Base-by-base conservation (phyloP, 2,113 vertebrate genomes). In the cat (Felis catus) region DNA sequence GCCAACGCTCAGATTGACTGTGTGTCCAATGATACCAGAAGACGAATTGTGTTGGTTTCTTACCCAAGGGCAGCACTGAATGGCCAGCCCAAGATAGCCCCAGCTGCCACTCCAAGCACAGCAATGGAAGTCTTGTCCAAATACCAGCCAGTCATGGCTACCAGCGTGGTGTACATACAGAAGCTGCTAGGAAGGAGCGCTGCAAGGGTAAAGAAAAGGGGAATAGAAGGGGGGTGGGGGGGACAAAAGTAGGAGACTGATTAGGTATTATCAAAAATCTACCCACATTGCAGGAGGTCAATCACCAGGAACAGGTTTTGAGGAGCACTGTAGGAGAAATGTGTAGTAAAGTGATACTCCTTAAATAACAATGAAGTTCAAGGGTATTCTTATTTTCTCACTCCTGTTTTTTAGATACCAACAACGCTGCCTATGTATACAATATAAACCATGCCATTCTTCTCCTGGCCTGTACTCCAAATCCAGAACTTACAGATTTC, bases 71-170 rank as follows among this genome's bases (percentile, higher is more conserved):
- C 99, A 45, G 98, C 99, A 39, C 99, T 99, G 98, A 99, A 99
- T 0, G 99, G 99, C 99, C 99, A 99, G 94, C 99, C 99, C 51
- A 99, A 94, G 29, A 99, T 99, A 81, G 99, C 99, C 33, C 99
- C 99, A 0, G 99, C 99, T 0, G 99, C 99, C 96, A 99, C 99
- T 1, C 99, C 99, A 91, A 99, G 97, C 81, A 99, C 98, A 2
- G 99, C 99, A 87, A 99, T 96, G 0, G 99, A 99, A 13, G 99
- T 98, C 13, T 98, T 99, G 97, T 99, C 99, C 99, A 99, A 99
- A 91, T 99, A 99, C 99, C 99, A 99, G 76, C 99, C 99, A 0
- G 99, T 99, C 99, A 99, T 99, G 83, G 99, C 99, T 53, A 99
- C 96, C 98, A 99, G 78, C 0, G 99, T 99, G 16, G 99, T 99